Conservation (phyloP, 64 coral and sea anemone genomes). For the Acropora yongei region DNA sequence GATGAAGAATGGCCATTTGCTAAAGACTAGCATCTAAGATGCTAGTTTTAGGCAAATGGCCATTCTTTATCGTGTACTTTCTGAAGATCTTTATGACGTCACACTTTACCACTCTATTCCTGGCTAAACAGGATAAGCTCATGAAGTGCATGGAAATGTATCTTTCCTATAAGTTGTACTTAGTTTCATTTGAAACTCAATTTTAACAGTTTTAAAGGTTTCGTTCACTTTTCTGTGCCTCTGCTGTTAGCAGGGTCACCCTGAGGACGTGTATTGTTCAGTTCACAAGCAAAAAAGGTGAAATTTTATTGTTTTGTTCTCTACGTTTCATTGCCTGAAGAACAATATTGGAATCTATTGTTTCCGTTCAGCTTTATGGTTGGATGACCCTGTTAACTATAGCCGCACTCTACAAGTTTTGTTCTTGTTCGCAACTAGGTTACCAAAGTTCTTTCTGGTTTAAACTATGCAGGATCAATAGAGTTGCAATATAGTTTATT, state of each 20-base stretch:
- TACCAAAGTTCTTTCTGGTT: not conserved
- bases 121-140: not conserved
- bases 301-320: not conserved
- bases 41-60: too few species aligned
- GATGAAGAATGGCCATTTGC: too few species aligned
- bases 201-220: too few species aligned
- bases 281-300: not conserved
- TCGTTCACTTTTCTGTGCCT: too few species aligned
- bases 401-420: not conserved
- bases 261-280: not conserved
- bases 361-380: slow-evolving; percentile 4
- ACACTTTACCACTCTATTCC: not conserved
- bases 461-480: slow-evolving; percentile 4
- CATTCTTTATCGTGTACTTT: too few species aligned
- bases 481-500: not conserved
- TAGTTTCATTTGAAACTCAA: slow-evolving; percentile 2
- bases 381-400: not conserved
- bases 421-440: not conserved
- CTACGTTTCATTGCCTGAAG: not conserved
- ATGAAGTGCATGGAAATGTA: not conserved
- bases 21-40: too few species aligned
- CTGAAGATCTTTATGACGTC: too few species aligned
- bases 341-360: slow-evolving; percentile 10
- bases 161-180: not conserved
- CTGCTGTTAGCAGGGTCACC: slow-evolving; percentile 1